Evolutionary conservation across 2,113 vertebrate species (phyloP).

Genomic region (Piaya cayana): DNA sequence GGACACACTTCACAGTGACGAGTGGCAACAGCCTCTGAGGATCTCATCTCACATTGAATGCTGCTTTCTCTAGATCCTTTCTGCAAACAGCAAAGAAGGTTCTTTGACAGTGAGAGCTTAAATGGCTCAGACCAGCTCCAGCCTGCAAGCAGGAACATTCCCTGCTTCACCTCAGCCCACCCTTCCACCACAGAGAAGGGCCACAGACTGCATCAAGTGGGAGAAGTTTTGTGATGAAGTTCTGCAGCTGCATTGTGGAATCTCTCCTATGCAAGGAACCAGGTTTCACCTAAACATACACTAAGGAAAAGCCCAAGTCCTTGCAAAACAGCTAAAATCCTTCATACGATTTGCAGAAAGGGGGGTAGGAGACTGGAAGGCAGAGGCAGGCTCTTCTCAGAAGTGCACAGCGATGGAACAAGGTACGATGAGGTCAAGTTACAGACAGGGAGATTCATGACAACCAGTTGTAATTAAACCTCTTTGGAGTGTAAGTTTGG

Average conservation of each 20-base stretch:
- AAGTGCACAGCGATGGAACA: neutral
- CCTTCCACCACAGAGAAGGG: neutral
- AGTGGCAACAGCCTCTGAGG: neutral
- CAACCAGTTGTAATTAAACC: neutral
- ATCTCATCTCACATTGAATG: fast-evolving
- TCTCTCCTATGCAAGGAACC: neutral
- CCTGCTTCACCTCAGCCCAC: neutral
- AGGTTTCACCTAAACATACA: neutral
- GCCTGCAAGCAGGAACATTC: neutral
- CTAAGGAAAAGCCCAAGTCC: neutral
- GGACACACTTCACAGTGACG: neutral
- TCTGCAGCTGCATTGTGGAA: neutral
- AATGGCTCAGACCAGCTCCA: neutral
- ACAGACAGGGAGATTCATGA: neutral
- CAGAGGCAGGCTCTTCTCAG: too few relatives aligned
- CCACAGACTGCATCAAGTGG: neutral
- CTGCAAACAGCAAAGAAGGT: neutral
- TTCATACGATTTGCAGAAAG: neutral
- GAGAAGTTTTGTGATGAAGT: neutral
- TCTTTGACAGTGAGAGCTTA: neutral
- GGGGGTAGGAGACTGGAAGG: neutral
- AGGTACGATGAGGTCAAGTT: neutral
- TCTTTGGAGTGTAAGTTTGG: fast-evolving
- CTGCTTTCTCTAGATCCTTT: neutral
- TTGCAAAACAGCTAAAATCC: neutral